These are phyloP conservation scores for Ecdyonurus torrentis DNA, from an alignment of 2,888 invertebrate species.

Conservation along the genomic window DNA sequence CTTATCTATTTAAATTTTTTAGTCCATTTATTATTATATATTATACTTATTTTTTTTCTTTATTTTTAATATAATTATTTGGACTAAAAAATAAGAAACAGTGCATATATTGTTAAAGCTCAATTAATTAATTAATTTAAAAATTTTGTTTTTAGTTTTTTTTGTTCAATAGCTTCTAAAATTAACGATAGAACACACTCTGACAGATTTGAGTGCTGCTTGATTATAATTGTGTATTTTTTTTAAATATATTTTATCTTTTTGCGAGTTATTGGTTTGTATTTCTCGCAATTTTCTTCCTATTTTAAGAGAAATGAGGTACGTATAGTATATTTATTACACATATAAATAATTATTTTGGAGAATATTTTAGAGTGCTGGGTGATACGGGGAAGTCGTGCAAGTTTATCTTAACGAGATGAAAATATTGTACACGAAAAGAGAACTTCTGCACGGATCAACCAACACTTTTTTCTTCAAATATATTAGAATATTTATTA, in stretches of 20 bases:
- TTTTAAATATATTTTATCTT: no score
- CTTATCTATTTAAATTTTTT: not conserved
- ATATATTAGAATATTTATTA: not conserved
- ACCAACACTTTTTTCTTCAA: not conserved
- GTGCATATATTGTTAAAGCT: slow-evolving; percentile 3
- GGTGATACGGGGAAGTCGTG: not conserved
- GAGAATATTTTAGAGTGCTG: not conserved
- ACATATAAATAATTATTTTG: no score
- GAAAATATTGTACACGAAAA: not conserved
- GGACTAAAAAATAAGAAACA: slow-evolving; percentile 1
- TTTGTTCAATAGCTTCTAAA: not conserved
- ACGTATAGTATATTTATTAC: no score
- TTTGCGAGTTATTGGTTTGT: no score
- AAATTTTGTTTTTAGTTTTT: not conserved
- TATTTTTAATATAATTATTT: not conserved
- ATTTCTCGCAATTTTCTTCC: no score
- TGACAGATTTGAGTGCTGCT: not conserved
- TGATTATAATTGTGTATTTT: no score
- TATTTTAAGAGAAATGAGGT: no score
- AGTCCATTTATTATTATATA: not conserved
- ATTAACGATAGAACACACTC: not conserved
- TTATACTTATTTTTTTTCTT: not conserved
- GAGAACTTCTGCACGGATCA: not conserved
- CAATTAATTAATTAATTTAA: not conserved
- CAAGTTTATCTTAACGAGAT: not conserved